Percentiles rank a stretch among this genome's conserved stretches.
phyloP scores from a whole-genome alignment of 1,140 invertebrate genomes.

The Pinna nobilis region DNA sequence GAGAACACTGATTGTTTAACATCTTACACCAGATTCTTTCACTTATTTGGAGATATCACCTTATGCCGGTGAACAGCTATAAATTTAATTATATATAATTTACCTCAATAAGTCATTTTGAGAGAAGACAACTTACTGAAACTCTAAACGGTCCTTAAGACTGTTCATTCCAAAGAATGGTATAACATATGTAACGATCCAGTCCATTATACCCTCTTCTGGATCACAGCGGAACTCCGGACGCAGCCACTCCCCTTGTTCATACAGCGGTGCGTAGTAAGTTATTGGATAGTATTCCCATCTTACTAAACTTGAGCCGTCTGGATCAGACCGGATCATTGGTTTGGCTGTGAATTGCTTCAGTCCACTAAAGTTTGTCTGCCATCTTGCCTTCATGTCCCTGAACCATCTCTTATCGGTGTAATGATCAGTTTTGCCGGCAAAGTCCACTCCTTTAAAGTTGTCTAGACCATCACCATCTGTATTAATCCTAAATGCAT shows the following conservation, averaged over 20 bases:
- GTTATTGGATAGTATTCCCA: conserved; percentile 86
- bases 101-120: too few species aligned
- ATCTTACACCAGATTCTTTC: too few species aligned
- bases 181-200: conserved; percentile 95
- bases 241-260: conserved; percentile 91
- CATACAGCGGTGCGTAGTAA: conserved; percentile 78
- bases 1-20: too few species aligned
- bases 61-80: too few species aligned
- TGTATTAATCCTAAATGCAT: conserved; percentile 87
- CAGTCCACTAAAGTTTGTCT: conserved; percentile 92
- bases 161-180: conserved; percentile 99
- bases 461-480: conserved; percentile 84
- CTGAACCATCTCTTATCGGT: conserved; percentile 90
- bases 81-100: too few species aligned
- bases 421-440: conserved; percentile 81
- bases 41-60: too few species aligned
- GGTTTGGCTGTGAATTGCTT: conserved; percentile 96
- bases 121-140: conserved; percentile 72
- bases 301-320: conserved; percentile 66
- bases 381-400: conserved; percentile 91
- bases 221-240: conserved; percentile 92
- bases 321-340: conserved; percentile 90
- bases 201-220: conserved; percentile 78
- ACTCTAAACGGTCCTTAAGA: conserved; percentile 79
- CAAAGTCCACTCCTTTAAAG: conserved; percentile 69